A percentile compares a stretch with the other conserved stretches of the same genome.
Conservation (phyloP, 2,113 vertebrate genomes). For the Sapajus apella region DNA sequence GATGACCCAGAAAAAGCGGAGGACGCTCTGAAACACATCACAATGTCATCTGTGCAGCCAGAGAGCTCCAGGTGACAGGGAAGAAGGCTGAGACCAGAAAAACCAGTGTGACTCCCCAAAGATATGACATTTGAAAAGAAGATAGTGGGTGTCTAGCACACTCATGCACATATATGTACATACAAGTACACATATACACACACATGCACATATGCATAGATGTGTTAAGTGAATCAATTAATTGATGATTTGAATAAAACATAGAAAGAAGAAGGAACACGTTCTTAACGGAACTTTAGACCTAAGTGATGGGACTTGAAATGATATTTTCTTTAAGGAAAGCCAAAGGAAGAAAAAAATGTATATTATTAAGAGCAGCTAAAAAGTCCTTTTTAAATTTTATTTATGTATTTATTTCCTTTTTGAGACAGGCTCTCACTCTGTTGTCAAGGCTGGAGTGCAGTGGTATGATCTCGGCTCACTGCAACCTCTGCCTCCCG, state of each 20-base stretch:
- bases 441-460: too few species aligned
- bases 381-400: background rate
- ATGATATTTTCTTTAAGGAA: background rate
- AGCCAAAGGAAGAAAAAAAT: background rate
- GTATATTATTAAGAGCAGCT: too few species aligned
- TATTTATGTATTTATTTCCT: too few species aligned
- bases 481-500: too few species aligned
- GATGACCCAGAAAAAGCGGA: background rate
- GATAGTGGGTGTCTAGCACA: accelerated
- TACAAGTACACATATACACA: background rate
- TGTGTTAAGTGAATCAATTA: background rate
- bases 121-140: background rate
- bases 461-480: too few species aligned
- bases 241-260: background rate
- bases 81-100: background rate
- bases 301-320: background rate
- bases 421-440: too few species aligned
- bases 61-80: background rate
- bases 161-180: background rate
- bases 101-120: background rate
- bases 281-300: background rate
- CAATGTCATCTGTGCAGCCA: background rate
- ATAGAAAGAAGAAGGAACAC: background rate
- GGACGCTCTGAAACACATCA: background rate
- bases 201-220: background rate